Base-by-base conservation (phyloP, 2,888 invertebrate genomes). In the Bellardia bayeri region DNA sequence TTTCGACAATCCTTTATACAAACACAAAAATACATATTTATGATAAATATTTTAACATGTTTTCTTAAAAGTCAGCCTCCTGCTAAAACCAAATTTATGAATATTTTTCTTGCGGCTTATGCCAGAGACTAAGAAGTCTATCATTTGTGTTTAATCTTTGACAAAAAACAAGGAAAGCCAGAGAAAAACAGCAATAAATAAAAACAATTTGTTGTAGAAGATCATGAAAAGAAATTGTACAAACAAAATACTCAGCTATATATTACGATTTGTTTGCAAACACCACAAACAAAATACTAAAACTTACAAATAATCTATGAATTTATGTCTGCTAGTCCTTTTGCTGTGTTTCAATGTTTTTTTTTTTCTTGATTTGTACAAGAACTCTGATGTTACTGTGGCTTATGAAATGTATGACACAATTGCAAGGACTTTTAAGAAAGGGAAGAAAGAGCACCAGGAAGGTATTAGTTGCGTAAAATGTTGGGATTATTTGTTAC, bases 391-490 rank as follows among this genome's bases (percentile, higher is more conserved):
- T 49, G 69, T 51, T 69, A 69, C n/a, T 68, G 54, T 54, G 51
- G 30, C 51, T 69, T 69, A 11, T 64, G 9, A 54, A n/a, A 49
- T 9, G 13, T 63, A 63, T 66, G 49, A 75, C 82, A 75, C 82
- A 82, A 82, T 66, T 75, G 74, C 6, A n/a, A 58, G 49, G 45
- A 75, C 16, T 51, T 16, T 16, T 40, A 37, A 74, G 58, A 14
- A 58, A 66, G 23, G 33, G 45, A 37, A 58, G 58, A 33, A 58
- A 49, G 30, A 49, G 56, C 51, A 74, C 69, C 54, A 64, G 45
- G 63, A 87, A 79, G 75, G 85, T 79, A 85, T 87, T 85, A 87
- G 85, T 82, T 87, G 87, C 87, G 87, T 87, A 87, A 87, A 85
- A 85, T 85, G 82, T 66, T 75, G 79, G 69, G 82, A 85, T 87